Base-by-base conservation (phyloP, 1,140 invertebrate genomes). In the Aphidius ervi region DNA sequence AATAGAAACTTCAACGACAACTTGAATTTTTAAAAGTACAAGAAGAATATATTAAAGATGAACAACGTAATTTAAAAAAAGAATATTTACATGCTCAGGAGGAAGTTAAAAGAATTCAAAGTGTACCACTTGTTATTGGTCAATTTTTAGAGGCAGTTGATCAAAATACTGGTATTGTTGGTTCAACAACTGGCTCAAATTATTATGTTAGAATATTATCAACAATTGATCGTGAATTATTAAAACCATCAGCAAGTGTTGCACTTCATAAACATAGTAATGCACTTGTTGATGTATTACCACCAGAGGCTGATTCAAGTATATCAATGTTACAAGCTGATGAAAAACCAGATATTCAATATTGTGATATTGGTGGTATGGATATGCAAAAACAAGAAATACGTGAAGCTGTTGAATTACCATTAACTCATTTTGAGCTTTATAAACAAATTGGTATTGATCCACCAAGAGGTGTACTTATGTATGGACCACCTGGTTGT, bases 321-420 rank as follows among this genome's bases (percentile, higher is more conserved):
- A 98, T 95, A 66, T 97, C 95, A 59, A 98, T 98, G 95, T 80
- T 98, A 42, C 88, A 93, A 84, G 88, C 94, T 87, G 97, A 99
- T 87, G 97, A 99, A 79, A 99, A 99, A 72, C 97, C 97, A 4
- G 95, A 99, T 82, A 94, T 99, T 10, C 86, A 88, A 52, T 99
- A 99, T 75, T 87, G 91, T 31, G 97, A 99, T 72, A 99, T 99
- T 79, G 98, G 98, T 79, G 98, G 98, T 47, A 94, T 99, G 89
- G 97, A 99, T 74, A 98, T 98, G 84, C 97, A 99, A 77, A 99
- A 99, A 70, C 97, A 99, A 77, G 97, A 99, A 81, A 98, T 99
- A 62, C 82, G 97, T 55, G 98, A 99, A 82, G 97, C 97, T 52
- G 97, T 99, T 0, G 97, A 99, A 76, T 78, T 99, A 59, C 97